Conservation (phyloP, 2,797 vertebrate genomes). For the Eutrigla gurnardus region DNA sequence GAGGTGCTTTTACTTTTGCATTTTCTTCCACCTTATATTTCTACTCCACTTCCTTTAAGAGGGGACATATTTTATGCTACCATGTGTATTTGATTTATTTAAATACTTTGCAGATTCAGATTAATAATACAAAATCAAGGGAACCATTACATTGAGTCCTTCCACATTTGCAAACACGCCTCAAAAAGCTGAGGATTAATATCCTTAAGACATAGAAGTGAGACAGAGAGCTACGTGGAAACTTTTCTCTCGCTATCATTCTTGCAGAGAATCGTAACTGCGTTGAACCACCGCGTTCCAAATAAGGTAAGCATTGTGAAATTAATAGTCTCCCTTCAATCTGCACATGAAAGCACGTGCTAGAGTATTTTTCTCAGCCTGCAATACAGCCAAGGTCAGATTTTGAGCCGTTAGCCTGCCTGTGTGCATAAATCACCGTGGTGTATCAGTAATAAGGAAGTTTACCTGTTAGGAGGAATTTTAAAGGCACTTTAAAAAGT, state of each 20-base stretch:
- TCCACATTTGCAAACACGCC: neutral
- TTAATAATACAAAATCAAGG: too few relatives aligned
- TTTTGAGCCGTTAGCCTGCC: conserved; percentile 59
- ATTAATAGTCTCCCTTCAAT: conserved; percentile 41
- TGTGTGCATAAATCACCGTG: conserved; percentile 71
- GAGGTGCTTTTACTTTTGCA: neutral
- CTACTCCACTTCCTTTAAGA: neutral
- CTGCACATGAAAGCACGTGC: conserved; percentile 51
- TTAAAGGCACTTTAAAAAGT: conserved; percentile 75
- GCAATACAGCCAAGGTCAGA: conserved; percentile 77
- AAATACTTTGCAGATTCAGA: neutral
- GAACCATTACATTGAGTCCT: neutral
- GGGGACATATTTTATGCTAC: too few relatives aligned
- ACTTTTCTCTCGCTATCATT: conserved; percentile 15
- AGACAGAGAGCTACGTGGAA: conserved; percentile 33
- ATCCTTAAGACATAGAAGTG: neutral
- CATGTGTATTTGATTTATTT: too few relatives aligned
- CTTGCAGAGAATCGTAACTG: conserved; percentile 9
- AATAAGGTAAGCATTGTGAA: conserved; percentile 30
- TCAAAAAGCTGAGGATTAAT: neutral
- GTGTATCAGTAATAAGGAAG: conserved; percentile 83
- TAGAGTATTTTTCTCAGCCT: conserved; percentile 49
- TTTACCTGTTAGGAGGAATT: conserved; percentile 77
- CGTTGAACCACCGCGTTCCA: conserved; percentile 11
- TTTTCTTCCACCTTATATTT: neutral